phyloP scores from a whole-genome alignment of 2,797 vertebrate genomes.

The Sorex maritimensis region DNA sequence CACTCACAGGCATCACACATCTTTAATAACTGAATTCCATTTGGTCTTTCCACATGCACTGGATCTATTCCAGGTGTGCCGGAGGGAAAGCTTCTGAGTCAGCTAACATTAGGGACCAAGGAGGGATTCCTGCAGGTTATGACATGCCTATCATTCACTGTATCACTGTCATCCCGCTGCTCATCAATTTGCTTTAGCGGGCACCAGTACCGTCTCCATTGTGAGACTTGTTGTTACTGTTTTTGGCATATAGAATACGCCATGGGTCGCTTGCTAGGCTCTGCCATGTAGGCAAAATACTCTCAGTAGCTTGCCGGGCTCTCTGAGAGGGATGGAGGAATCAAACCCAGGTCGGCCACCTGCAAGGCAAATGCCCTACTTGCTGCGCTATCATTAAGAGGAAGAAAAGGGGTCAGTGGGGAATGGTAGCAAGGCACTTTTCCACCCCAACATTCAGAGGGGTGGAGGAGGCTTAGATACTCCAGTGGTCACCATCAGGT shows the following conservation, averaged over 20 bases:
- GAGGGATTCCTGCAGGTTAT: not conserved
- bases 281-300: too few species aligned
- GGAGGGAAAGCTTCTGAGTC: not conserved
- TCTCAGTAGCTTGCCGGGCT: too few species aligned
- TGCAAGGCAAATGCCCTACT: too few species aligned
- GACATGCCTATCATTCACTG: not conserved
- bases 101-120: not conserved
- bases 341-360: too few species aligned
- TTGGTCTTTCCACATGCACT: not conserved
- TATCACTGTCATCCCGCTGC: too few species aligned
- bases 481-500: not conserved
- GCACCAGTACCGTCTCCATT: too few species aligned
- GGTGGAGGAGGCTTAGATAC: not conserved
- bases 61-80: not conserved
- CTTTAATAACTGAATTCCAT: constrained; percentile 41
- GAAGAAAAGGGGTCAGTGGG: not conserved
- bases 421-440: not conserved
- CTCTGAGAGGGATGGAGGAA: too few species aligned
- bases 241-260: too few species aligned
- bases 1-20: constrained; percentile 29
- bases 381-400: not conserved
- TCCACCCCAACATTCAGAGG: not conserved
- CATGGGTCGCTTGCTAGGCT: too few species aligned
- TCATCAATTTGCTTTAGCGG: too few species aligned
- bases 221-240: too few species aligned